A percentile compares a stretch with the other conserved stretches of the same genome.
Evolutionary conservation across 2,888 invertebrate species (phyloP).

Genomic region (Dicycla oo): DNA sequence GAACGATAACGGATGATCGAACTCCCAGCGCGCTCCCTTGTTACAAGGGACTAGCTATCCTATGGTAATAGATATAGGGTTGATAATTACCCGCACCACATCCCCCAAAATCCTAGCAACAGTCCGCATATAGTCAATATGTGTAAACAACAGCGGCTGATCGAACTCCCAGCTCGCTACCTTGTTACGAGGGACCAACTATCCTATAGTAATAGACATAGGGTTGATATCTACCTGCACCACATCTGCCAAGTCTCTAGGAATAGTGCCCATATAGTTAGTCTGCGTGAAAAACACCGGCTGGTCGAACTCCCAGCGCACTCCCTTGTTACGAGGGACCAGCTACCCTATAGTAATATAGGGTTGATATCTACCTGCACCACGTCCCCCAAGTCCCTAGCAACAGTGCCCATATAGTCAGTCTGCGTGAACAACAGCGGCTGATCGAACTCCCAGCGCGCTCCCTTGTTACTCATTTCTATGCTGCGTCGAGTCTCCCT

Average conservation of each 20-base stretch:
- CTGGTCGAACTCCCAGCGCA: conserved; percentile 76
- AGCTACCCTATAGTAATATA: not conserved
- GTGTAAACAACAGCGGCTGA: conserved; percentile 94
- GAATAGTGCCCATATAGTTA: conserved; percentile 96
- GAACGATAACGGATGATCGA: conserved; percentile 95
- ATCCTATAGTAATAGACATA: not conserved
- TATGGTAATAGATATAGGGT: no score
- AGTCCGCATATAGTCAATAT: conserved; percentile 95
- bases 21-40: conserved; percentile 97
- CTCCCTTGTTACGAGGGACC: conserved; percentile 49
- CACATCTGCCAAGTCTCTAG: conserved; percentile 94
- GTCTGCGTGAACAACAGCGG: conserved; percentile 95
- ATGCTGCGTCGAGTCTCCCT: conserved; percentile 95
- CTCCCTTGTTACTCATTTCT: conserved; percentile 95
- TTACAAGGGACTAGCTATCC: conserved; percentile 48
- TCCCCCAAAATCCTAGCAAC: no score
- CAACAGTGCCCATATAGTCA: conserved; percentile 96
- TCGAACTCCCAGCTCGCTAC: conserved; percentile 98
- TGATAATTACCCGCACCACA: no score
- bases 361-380: conserved; percentile 89
- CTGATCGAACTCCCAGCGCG: conserved; percentile 98
- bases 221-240: conserved; percentile 89
- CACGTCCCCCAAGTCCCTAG: conserved; percentile 94
- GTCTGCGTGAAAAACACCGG: conserved; percentile 95
- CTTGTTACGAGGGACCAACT: conserved; percentile 82